These are phyloP conservation scores for Nycticebus coucang DNA, from an alignment of 2,113 vertebrate genomes.

Conservation along the genomic window DNA sequence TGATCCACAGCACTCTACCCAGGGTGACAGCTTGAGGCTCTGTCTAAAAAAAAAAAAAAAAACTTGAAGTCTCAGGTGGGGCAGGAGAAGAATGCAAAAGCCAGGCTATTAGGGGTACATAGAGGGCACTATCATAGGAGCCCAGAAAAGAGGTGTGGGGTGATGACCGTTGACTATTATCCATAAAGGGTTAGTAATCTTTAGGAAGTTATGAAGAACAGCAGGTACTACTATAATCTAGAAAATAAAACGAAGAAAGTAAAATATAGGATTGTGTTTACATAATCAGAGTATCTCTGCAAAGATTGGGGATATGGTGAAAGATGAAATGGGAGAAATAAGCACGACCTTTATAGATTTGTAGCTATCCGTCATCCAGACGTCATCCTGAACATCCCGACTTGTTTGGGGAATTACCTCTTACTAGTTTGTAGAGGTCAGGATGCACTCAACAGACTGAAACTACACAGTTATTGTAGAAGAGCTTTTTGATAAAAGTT, in stretches of 20 bases:
- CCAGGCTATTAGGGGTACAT: background rate
- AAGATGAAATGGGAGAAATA: background rate
- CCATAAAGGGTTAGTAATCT: background rate
- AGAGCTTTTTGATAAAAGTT: background rate
- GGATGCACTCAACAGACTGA: background rate
- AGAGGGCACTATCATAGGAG: no score
- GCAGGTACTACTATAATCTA: background rate
- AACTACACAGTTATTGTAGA: background rate
- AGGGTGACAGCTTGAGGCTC: no score
- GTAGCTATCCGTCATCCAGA: background rate
- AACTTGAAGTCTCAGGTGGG: background rate
- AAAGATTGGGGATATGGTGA: background rate
- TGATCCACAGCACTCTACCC: no score
- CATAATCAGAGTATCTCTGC: background rate
- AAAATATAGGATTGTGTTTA: background rate
- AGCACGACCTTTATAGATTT: background rate
- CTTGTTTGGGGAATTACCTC: background rate
- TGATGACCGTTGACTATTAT: background rate
- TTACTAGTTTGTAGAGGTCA: background rate
- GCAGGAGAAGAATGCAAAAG: background rate
- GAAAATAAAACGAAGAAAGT: constrained; percentile 24
- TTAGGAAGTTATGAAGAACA: constrained; percentile 5
- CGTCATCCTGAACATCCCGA: background rate
- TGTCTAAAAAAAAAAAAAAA: no score
- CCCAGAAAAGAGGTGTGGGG: background rate